Conservation (phyloP, 37 sponge, comb jelly and placozoan genomes). For the Oscarella lobularis region DNA sequence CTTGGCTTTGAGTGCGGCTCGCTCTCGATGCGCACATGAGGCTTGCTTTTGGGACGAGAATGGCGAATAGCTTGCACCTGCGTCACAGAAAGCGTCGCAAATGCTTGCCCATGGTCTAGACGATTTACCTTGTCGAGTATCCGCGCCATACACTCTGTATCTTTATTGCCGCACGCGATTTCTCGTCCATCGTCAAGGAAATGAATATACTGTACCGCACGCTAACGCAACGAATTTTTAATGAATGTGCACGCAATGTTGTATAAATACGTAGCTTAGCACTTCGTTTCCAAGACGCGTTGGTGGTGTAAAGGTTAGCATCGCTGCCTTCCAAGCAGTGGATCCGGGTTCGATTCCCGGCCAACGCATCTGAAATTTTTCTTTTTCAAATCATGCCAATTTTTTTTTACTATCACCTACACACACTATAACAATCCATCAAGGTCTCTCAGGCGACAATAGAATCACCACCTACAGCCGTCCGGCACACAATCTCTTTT, state of each 20-base stretch:
- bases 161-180: slow-evolving; percentile 63
- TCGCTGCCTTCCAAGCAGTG: slow-evolving; percentile 1
- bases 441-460: too few relatives aligned
- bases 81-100: too few relatives aligned
- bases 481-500: not conserved
- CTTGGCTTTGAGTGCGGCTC: not conserved
- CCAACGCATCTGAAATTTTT: not conserved
- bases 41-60: not conserved
- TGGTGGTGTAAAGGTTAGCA: slow-evolving; percentile 1
- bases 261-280: too few relatives aligned
- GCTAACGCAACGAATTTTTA: too few relatives aligned
- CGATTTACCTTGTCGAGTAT: slow-evolving; percentile 45
- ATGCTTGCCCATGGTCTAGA: too few relatives aligned
- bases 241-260: too few relatives aligned
- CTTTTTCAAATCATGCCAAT: not conserved
- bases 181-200: too few relatives aligned
- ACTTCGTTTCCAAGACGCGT: not conserved
- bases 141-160: slow-evolving; percentile 73
- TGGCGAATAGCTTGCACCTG: not conserved
- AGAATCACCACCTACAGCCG: not conserved
- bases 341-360: slow-evolving; percentile 4
- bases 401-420: not conserved
- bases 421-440: too few relatives aligned
- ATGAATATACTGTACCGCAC: too few relatives aligned
- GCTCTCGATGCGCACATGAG: not conserved